Conservation (phyloP, 1,140 invertebrate genomes). For the Bactericera cockerelli region DNA sequence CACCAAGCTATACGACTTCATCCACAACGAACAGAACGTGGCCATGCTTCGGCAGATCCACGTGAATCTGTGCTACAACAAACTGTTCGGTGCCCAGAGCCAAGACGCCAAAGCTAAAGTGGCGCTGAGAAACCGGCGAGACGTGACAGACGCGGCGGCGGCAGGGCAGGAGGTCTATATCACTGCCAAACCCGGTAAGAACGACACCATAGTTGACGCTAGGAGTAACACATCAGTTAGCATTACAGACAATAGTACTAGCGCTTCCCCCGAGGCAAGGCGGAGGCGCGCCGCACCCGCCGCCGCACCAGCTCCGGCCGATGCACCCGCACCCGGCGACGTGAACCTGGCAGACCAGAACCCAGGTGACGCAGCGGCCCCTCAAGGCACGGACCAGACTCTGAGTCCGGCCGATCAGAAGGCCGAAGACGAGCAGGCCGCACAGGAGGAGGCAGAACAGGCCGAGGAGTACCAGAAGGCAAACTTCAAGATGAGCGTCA, state of each 20-base stretch:
- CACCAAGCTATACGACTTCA: conserved; percentile 1
- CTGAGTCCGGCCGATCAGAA: conserved; percentile 1
- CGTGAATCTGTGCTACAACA: background rate
- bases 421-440: background rate
- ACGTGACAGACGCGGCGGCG: background rate
- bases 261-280: background rate
- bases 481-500: conserved; percentile 2
- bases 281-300: background rate
- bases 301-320: background rate
- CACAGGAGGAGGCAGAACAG: background rate
- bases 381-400: background rate
- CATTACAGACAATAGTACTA: conserved; percentile 7
- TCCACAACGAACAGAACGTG: background rate
- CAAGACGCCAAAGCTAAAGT: background rate
- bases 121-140: background rate
- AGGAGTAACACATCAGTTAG: conserved; percentile 8
- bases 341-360: background rate
- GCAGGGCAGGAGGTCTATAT: background rate
- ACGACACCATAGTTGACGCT: conserved; percentile 3
- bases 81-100: background rate
- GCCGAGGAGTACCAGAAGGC: background rate
- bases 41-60: background rate
- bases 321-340: background rate
- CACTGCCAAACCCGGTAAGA: conserved; percentile 7
- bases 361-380: background rate